Evolutionary conservation across 2,113 vertebrate species (phyloP), one percentile per base, ranked within the genome.

Genomic region (Pithys albifrons): DNA sequence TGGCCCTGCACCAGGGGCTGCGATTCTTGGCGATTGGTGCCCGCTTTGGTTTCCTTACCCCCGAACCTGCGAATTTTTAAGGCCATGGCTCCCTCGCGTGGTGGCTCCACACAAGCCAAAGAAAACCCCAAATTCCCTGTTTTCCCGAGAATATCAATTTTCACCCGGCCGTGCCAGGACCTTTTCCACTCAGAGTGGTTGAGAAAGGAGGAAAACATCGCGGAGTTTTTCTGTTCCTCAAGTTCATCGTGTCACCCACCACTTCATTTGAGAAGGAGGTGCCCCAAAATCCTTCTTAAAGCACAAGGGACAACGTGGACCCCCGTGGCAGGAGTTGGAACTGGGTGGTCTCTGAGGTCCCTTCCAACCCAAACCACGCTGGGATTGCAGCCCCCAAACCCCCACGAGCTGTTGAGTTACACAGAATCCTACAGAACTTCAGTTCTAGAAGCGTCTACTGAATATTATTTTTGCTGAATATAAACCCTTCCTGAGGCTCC

Each of bases 21-120:
- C 16, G 65, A 7, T 3, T n/a, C n/a, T 37, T n/a, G 22, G 17
- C 9, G 6, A 8, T 2, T 6, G 28, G 1, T 1, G 8, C 17
- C 55, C 4, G 8, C 19, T 15, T 35, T 45, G 31, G 29, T 33
- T 41, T 43, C n/a, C 4, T 3, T 0, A 0, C 7, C 3, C 5
- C 8, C 3, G 19, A 64, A 24, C 1, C 8, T 8, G 29, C 4
- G 83, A 39, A 98, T 98, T 97, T 93, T 48, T 97, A 92, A 91
- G 96, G 85, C 71, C 65, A 80, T 48, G 91, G 97, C 97, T 88
- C 98, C 98, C 97, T 97, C 98, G 9, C 92, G 98, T 98, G 98
- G 98, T 77, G 14, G 51, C 17, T 71, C 4, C 16, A 18, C 76
- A 35, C 9, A 79, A 88, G 35, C 55, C 23, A 7, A 29, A 19